These are phyloP conservation scores for Trissolcus brochymenae DNA, from an alignment of 2,888 invertebrate species.

Conservation along the genomic window DNA sequence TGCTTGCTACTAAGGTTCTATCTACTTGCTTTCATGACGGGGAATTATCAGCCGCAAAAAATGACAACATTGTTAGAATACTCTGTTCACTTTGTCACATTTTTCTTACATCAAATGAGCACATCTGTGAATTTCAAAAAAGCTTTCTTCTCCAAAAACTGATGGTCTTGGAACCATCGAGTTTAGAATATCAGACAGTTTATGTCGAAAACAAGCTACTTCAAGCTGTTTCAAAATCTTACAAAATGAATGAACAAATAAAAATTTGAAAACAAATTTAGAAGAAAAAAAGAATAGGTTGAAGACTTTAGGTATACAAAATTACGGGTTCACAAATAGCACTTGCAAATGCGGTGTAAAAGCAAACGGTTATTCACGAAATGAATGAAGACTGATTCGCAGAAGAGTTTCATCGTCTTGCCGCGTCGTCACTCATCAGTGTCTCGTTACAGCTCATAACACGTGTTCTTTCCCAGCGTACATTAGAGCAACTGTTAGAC, in stretches of 20 bases:
- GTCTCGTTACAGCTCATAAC: slow-evolving; percentile 55
- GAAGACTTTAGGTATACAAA: too few relatives aligned
- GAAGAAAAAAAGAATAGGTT: too few relatives aligned
- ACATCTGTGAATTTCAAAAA: too few relatives aligned
- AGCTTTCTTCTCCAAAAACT: too few relatives aligned
- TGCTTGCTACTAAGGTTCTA: slow-evolving; percentile 68
- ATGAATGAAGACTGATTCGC: slow-evolving; percentile 25
- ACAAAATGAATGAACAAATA: too few relatives aligned
- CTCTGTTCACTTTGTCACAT: slow-evolving; percentile 46
- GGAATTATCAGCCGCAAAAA: slow-evolving; percentile 58
- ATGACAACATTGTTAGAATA: slow-evolving; percentile 56
- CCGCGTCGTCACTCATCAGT: slow-evolving; percentile 46
- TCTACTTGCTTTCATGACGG: slow-evolving; percentile 64
- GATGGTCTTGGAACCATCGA: too few relatives aligned
- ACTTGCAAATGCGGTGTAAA: too few relatives aligned
- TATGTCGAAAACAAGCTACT: background rate
- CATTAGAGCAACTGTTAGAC: slow-evolving; percentile 41
- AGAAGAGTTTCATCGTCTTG: slow-evolving; percentile 42
- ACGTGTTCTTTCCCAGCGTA: slow-evolving; percentile 50
- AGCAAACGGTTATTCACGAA: slow-evolving; percentile 27
- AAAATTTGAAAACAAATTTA: too few relatives aligned
- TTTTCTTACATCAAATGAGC: slow-evolving; percentile 26
- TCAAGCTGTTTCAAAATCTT: background rate
- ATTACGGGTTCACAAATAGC: too few relatives aligned
- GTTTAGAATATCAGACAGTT: background rate